A percentile compares a stretch with the other conserved stretches of the same genome.
These are phyloP conservation scores for Trissoscelio sp. DNA, from an alignment of 2,888 invertebrate species.

Conservation along the genomic window DNA sequence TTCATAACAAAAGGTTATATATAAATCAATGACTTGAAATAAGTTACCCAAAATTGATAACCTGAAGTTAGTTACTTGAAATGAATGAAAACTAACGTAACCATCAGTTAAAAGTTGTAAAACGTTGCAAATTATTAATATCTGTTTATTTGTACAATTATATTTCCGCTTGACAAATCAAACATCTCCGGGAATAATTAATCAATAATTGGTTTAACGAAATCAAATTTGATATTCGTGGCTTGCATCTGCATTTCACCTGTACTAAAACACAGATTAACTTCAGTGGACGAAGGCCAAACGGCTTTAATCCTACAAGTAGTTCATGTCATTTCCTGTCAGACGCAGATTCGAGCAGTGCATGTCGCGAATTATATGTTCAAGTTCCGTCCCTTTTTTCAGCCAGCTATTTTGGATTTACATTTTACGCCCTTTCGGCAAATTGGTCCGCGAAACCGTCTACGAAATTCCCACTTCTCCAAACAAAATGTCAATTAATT, in stretches of 20 bases:
- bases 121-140: background rate
- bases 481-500: too few relatives aligned
- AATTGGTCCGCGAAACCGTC: background rate
- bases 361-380: constrained; percentile 47
- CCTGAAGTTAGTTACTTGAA: too few relatives aligned
- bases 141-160: background rate
- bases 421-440: constrained; percentile 17
- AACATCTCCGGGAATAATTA: constrained; percentile 18
- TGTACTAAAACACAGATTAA: constrained; percentile 50
- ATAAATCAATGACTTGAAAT: too few relatives aligned
- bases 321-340: constrained; percentile 68
- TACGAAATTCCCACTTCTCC: too few relatives aligned
- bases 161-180: background rate
- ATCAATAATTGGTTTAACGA: constrained; percentile 25
- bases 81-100: too few relatives aligned
- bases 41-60: too few relatives aligned
- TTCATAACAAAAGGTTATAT: too few relatives aligned
- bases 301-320: constrained; percentile 61
- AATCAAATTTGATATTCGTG: constrained; percentile 49
- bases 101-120: background rate
- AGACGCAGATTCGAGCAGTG: constrained; percentile 59
- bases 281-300: constrained; percentile 56
- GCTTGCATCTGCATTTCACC: constrained; percentile 47
- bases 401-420: constrained; percentile 22
- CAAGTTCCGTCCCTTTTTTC: constrained; percentile 29